These are phyloP conservation scores for Bovichtus diacanthus DNA, from an alignment of 2,797 vertebrate species.

Conservation along the genomic window DNA sequence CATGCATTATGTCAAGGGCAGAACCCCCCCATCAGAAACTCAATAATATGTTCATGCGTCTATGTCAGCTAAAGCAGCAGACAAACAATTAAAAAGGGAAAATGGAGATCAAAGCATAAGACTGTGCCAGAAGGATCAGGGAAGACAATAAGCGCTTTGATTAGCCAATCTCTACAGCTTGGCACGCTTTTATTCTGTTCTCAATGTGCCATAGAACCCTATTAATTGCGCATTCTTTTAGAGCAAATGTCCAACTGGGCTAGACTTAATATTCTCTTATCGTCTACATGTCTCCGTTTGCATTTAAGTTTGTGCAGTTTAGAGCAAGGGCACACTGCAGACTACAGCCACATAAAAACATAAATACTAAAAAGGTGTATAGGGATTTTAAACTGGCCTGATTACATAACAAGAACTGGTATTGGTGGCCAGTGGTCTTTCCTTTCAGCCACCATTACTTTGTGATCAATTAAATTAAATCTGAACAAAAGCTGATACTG, in stretches of 20 bases:
- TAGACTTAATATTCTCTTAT: conserved; percentile 15
- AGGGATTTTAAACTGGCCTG: background rate
- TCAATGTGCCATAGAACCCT: conserved; percentile 44
- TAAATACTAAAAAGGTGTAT: background rate
- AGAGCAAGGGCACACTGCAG: background rate
- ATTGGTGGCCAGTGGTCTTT: background rate
- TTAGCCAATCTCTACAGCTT: conserved; percentile 57
- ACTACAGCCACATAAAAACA: background rate
- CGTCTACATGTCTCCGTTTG: conserved; percentile 3
- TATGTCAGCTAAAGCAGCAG: conserved; percentile 47
- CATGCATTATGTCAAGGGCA: conserved; percentile 13
- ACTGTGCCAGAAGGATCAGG: conserved; percentile 33
- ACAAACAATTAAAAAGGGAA: conserved; percentile 46
- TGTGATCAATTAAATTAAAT: background rate
- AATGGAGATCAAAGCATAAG: conserved; percentile 53
- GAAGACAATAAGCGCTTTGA: conserved; percentile 66
- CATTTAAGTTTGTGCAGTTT: background rate
- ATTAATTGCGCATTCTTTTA: conserved; percentile 60
- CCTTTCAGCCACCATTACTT: background rate
- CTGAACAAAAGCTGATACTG: background rate
- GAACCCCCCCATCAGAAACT: conserved; percentile 13
- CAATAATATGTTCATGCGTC: conserved; percentile 28
- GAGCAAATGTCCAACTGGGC: background rate
- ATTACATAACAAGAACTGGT: background rate
- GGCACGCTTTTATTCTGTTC: conserved; percentile 8